Base-by-base conservation (phyloP, 2,797 vertebrate genomes). In the Morelia viridis region DNA sequence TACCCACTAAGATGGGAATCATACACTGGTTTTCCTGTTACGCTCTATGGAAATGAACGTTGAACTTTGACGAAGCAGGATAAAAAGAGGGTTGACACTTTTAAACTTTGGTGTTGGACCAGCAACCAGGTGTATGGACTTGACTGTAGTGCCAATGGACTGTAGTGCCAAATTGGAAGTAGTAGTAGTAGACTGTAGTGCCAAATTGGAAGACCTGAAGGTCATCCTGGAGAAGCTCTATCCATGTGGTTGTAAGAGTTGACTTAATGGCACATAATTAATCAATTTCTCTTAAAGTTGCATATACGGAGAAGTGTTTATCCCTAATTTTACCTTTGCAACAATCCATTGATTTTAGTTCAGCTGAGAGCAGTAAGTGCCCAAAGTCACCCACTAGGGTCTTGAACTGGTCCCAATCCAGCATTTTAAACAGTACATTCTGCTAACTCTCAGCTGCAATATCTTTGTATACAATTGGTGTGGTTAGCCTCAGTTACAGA, bases 381-480 rank as follows among this genome's bases (percentile, higher is more conserved):
- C 31, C 68, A 41, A 76, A 76, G 22, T 41, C 35, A 76, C 15
- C 31, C 71, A 22, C 17, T 41, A 76, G 68, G 68, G 1, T 92
- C 57, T 93, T 86, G 93, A 94, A 90, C 1, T 28, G 58, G 92
- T n/a, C 93, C 94, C 88, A 92, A 89, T 17, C 62, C 64, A 57
- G 3, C 90, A 88, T 93, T 91, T 90, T 80, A 24, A 80, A 46
- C 41, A 5, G 1, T 24, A 46, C 8, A 24, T 80, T 24, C 19
- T 80, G 22, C 19, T 80, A 24, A 8, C 41, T 85, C 56, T 92
- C 88, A 83, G 85, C 93, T 91, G 35, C 71, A 80, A 85, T 90
- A 94, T 94, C 83, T 94, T 95, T 97, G 88, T 84, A 88, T 91
- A 92, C n/a, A 35, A 62, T 85, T 93, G 26, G 92, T 12, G 24